These are phyloP conservation scores for Helobdella robusta DNA, from an alignment of 2,888 invertebrate species.

Conservation along the genomic window DNA sequence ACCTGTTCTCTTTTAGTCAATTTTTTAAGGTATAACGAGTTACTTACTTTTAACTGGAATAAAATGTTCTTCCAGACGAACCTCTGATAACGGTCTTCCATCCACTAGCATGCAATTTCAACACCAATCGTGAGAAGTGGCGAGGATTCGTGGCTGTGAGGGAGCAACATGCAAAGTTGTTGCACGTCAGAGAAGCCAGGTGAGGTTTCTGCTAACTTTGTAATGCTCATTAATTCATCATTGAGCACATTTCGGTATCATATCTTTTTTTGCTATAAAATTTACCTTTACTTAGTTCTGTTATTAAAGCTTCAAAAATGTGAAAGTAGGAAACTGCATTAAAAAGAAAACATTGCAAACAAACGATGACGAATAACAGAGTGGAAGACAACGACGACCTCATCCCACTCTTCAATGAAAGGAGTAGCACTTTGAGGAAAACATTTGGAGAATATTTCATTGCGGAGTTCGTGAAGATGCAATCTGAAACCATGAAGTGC, in stretches of 20 bases:
- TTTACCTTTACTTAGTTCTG: too few relatives aligned
- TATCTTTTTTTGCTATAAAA: too few relatives aligned
- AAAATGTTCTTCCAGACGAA: conserved; percentile 30
- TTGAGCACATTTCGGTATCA: too few relatives aligned
- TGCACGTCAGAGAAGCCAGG: conserved; percentile 47
- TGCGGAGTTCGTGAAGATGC: conserved; percentile 49
- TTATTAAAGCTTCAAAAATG: too few relatives aligned
- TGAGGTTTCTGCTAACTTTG: conserved; percentile 28
- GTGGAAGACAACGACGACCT: conserved; percentile 50
- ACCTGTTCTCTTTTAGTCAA: too few relatives aligned
- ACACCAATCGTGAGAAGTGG: too few relatives aligned
- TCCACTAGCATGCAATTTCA: conserved; percentile 37
- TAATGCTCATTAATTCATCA: too few relatives aligned
- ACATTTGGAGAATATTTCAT: conserved; percentile 50
- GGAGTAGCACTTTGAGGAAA: conserved; percentile 45
- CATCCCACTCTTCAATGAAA: conserved; percentile 49
- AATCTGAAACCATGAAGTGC: conserved; percentile 49
- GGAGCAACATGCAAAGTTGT: conserved; percentile 45
- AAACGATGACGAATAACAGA: too few relatives aligned
- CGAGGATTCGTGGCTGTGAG: conserved; percentile 42
- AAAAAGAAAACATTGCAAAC: too few relatives aligned
- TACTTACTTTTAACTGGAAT: too few relatives aligned
- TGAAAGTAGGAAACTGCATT: too few relatives aligned
- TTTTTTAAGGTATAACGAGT: too few relatives aligned
- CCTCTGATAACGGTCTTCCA: conserved; percentile 37